Conservation (phyloP, 2,113 vertebrate genomes). For the Cebus imitator region DNA sequence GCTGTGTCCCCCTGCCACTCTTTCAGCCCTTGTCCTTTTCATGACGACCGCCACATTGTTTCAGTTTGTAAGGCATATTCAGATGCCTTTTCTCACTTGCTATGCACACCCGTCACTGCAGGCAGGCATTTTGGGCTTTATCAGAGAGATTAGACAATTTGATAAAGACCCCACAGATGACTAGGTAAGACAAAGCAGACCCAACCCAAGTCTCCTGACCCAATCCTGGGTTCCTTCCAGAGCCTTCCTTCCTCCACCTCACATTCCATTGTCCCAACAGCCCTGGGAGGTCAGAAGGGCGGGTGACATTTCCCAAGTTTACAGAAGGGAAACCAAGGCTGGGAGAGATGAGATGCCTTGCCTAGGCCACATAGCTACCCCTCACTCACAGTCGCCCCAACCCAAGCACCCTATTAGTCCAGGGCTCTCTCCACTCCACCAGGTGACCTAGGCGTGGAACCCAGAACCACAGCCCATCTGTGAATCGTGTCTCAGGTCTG, state of each 20-base stretch:
- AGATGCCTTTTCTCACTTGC: neutral
- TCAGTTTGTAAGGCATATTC: neutral
- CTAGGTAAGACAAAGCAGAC: neutral
- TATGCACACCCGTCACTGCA: neutral
- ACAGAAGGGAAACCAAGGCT: neutral
- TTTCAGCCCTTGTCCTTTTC: neutral
- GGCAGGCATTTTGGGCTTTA: neutral
- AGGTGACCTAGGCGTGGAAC: neutral
- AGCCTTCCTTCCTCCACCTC: neutral
- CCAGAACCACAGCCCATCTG: neutral
- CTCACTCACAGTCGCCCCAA: neutral
- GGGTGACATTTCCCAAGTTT: neutral
- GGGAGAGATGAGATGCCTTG: neutral
- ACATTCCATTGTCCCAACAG: neutral
- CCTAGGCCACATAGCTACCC: neutral
- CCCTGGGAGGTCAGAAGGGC: neutral
- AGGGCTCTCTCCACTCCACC: neutral
- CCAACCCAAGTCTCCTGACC: neutral
- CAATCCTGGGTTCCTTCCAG: neutral
- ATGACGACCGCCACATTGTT: neutral
- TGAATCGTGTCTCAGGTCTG: conserved; percentile 34
- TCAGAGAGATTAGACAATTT: neutral
- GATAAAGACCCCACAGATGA: neutral
- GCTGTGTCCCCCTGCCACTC: neutral
- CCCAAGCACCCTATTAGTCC: neutral